Base-by-base conservation (phyloP, 2,113 vertebrate species). In the Blennius ocellaris region DNA sequence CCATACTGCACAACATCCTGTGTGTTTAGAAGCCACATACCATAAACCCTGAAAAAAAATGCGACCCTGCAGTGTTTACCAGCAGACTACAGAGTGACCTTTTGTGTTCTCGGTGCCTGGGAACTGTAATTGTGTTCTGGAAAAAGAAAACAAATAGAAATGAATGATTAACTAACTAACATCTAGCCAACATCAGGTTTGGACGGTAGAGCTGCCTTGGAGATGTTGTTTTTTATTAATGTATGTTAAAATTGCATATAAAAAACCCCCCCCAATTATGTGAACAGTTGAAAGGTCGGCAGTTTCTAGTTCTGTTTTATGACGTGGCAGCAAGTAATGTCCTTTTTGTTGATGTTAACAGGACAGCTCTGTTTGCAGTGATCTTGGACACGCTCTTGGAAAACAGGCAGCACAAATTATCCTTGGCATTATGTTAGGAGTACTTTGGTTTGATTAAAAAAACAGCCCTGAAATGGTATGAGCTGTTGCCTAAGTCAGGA, bases 1-100 rank as follows among this genome's bases (percentile, higher is more conserved):
- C 76, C 56, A 77, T 76, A 68, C 67, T 73, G 73, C 82, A 89
- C 79, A 91, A 85, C 84, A 91, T 92, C 90, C 90, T 91, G 84
- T 76, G 75, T 79, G 52, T 78, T 84, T 72, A 80, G 63, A 65
- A 88, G 54, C 64, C 50, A 47, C 87, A 86, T 84, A 73, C 81
- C 84, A 69, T 45, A 76, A 49, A 57, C 54, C 16, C 54, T 59
- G 56, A 43, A 71, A 73, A 73, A 85, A 69, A 85, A 70, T 59
- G 54, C 73, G 69, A 76, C 83, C 78, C 69, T 63, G 63, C 54
- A 72, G 54, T 71, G 72, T 85, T 76, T 81, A 78, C 65, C 67
- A 54, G 66, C 73, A 55, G 67, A 60, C 36, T 49, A 48, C 68
- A 59, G 58, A 57, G 55, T 66, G 49, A 56, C 57, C 60, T 48